Base-by-base conservation (phyloP, 1,140 invertebrate genomes). In the Magallana ariakensis region DNA sequence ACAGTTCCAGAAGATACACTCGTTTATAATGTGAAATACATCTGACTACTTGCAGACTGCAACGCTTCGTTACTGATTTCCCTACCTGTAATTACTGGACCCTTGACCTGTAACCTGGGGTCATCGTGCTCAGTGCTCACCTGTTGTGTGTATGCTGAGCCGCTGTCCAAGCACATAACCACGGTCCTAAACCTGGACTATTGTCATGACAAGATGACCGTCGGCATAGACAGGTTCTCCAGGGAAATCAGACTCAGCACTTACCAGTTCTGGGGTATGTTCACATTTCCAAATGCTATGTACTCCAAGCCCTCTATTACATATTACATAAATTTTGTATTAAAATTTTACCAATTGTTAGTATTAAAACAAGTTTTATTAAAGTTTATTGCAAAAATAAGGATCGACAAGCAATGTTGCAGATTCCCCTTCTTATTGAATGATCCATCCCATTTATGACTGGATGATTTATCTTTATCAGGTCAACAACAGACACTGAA, bases 101-200 rank as follows among this genome's bases (percentile, higher is more conserved):
- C 80, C 9, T n/a, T 82, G n/a, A 82, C 80, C 46, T 82, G 80
- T 82, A 82, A 82, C 80, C 16, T 82, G 9, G 80, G 53, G 33
- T 82, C 80, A 55, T 82, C 80, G 4, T 82, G 80, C 16, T 55
- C 80, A 54, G 10, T 54, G 8, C 16, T 82, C 16, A 55, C 80
- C 46, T 82, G 80, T 82, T 82, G 80, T 82, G 8, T 82, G 5
- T 82, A 82, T 13, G 19, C 80, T 19, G 55, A 54, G 46, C 15
- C 46, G 3, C 16, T 82, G 80, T 56, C 46, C 6, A 54, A 56
- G n/a, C 80, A 82, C 22, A 9, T 82, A 54, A 55, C 80, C n/a
- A 55, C 55, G 5, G 53, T 55, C 16, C 16, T 82, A n/a, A 22
- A 82, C n/a, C 15, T 82, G 4, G 80, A 82, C 80, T 55, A 19